Evolutionary conservation across 1,140 invertebrate genomes (phyloP), one percentile per base, ranked within the genome.

Genomic region (Leguminivora glycinivorella): DNA sequence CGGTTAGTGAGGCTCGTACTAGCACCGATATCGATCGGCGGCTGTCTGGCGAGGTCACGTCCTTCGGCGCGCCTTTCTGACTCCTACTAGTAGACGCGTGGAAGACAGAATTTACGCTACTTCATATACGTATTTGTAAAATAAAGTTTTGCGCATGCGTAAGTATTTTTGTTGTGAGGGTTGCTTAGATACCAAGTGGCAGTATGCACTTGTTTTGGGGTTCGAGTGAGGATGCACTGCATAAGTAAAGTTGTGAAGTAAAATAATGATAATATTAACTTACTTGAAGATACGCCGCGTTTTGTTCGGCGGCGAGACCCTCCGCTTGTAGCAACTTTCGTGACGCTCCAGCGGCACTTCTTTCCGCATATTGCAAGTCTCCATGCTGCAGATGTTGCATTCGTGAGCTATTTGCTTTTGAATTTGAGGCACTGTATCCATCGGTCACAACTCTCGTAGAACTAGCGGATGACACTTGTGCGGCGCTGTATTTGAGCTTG

Each of bases 391-490:
- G 81, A 19, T 95, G 94, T 83, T 96, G 95, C 93, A 95, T 94
- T 88, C 96, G 95, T 5, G 96, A 95, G 19, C 94, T 94, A 82
- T 97, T 96, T n/a, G 95, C 87, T 83, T 92, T 92, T 79, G 95
- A 94, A 76, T 95, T 95, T 77, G 97, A 96, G 4, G 96, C 94
- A 89, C 95, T 97, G 83, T 95, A 96, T 66, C 95, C 95, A 81
- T 97, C 96, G 52, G 95, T 95, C n/a, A 96, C 93, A 9, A 96
- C 94, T 83, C 96, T 96, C 1, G 95, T 96, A 74, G 96, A 96
- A 12, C 95, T 95, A 4, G 95, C 95, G 25, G 95, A 96, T 29
- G 95, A 96, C 96, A 95, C 91, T 96, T 96, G 84, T 94, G 97
- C 90, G 94, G 96, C 83, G 96, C 93, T 80, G 94, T 95, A 86